Percentiles rank a stretch among this genome's conserved stretches.
Evolutionary conservation across 2,888 invertebrate species (phyloP).

Genomic region (Eupithecia inturbata): DNA sequence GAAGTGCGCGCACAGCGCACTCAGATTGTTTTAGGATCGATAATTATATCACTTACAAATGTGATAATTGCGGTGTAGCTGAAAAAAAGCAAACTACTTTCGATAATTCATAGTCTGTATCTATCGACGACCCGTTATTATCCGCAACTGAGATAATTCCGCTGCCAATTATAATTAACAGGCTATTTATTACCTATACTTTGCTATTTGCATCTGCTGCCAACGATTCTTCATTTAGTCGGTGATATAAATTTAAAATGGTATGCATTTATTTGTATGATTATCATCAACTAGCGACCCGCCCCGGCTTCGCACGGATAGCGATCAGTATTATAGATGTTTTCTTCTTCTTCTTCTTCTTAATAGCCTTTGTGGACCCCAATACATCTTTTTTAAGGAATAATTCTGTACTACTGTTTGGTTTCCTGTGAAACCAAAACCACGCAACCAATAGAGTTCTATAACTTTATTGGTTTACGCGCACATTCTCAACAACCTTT

Average conservation of each 20-base stretch:
- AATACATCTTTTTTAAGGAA: neutral
- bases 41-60: slow-evolving; percentile 28
- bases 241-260: neutral
- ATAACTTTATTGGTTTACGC: no score
- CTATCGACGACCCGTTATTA: slow-evolving; percentile 26
- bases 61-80: slow-evolving; percentile 29
- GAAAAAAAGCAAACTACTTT: slow-evolving; percentile 26
- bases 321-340: neutral
- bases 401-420: neutral
- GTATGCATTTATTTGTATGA: neutral
- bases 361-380: neutral
- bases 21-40: slow-evolving; percentile 21
- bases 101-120: slow-evolving; percentile 27
- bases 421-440: no score
- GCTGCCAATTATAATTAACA: slow-evolving; percentile 35
- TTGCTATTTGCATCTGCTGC: slow-evolving; percentile 33
- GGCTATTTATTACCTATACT: slow-evolving; percentile 26
- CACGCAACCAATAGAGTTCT: no score
- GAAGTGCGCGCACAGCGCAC: slow-evolving; percentile 23
- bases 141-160: slow-evolving; percentile 23
- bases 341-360: neutral
- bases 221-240: slow-evolving; percentile 34
- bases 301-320: neutral
- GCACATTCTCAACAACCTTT: neutral
- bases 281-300: neutral